These are phyloP conservation scores for Gnatocerus cornutus DNA, from an alignment of 2,888 invertebrate genomes.

Conservation along the genomic window DNA sequence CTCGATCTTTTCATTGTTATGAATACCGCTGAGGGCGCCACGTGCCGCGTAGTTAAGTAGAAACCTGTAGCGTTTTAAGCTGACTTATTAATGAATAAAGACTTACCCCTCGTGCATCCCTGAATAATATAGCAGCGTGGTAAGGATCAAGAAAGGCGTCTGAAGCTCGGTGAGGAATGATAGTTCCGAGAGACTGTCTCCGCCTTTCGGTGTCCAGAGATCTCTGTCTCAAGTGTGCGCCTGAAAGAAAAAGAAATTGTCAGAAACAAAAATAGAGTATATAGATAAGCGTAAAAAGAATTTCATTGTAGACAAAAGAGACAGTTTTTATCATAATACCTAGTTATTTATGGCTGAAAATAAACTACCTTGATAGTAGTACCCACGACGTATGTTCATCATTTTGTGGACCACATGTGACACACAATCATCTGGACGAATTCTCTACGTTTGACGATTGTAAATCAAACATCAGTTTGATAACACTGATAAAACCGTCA, in stretches of 20 bases:
- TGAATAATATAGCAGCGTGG: constrained; percentile 92
- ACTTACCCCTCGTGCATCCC: constrained; percentile 94
- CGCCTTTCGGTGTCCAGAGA: constrained; percentile 86
- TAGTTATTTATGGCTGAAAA: neutral
- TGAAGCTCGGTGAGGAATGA: constrained; percentile 78
- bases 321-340: neutral
- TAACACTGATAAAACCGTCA: constrained; percentile 13
- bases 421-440: constrained; percentile 13
- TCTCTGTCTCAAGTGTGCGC: constrained; percentile 83
- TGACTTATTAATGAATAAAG: too few relatives aligned
- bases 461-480: constrained; percentile 18
- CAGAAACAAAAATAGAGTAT: too few relatives aligned
- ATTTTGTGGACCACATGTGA: constrained; percentile 8
- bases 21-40: neutral
- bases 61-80: constrained; percentile 15
- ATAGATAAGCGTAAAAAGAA: too few relatives aligned
- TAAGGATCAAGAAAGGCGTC: constrained; percentile 90
- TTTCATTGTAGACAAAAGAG: too few relatives aligned
- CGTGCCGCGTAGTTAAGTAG: neutral
- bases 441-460: constrained; percentile 7
- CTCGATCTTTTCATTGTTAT: neutral
- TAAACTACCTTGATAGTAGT: constrained; percentile 33
- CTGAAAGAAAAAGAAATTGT: constrained; percentile 70
- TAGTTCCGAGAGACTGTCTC: constrained; percentile 84
- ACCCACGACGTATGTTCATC: constrained; percentile 31